These are phyloP conservation scores for Cheilosia variabilis DNA, from an alignment of 2,888 invertebrate genomes.

Conservation along the genomic window DNA sequence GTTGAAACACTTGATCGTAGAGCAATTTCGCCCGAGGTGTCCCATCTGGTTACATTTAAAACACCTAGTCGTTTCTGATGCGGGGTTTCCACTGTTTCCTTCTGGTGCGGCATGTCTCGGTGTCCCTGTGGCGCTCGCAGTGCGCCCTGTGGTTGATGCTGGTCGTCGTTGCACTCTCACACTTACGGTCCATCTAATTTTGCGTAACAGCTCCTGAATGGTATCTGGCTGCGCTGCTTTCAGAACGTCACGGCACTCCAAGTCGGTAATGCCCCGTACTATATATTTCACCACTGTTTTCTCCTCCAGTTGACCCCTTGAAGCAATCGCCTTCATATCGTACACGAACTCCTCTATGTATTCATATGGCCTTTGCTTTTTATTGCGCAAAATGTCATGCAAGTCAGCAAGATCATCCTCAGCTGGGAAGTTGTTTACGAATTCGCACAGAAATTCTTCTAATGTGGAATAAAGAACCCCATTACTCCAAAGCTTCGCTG, in stretches of 20 bases:
- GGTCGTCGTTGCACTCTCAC: too few species aligned
- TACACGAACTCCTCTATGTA: too few species aligned
- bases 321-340: too few species aligned
- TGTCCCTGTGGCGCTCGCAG: too few species aligned
- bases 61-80: background rate
- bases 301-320: slow-evolving; percentile 9
- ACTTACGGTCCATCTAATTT: slow-evolving; percentile 5
- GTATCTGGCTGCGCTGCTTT: slow-evolving; percentile 21
- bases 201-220: slow-evolving; percentile 5
- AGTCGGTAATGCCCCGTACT: slow-evolving; percentile 11
- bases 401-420: slow-evolving; percentile 22
- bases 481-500: slow-evolving; percentile 21
- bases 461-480: background rate
- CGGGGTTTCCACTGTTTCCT: background rate
- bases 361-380: slow-evolving; percentile 3
- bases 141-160: too few species aligned
- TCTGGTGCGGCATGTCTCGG: too few species aligned
- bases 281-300: slow-evolving; percentile 22
- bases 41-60: slow-evolving; percentile 15
- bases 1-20: slow-evolving; percentile 12
- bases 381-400: slow-evolving; percentile 27
- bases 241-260: slow-evolving; percentile 9
- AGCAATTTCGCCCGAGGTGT: slow-evolving; percentile 8
- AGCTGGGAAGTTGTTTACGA: slow-evolving; percentile 19
- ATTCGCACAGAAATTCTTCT: slow-evolving; percentile 7